Base-by-base conservation (phyloP, 1,140 invertebrate genomes). In the Ostrea denselamellosa region DNA sequence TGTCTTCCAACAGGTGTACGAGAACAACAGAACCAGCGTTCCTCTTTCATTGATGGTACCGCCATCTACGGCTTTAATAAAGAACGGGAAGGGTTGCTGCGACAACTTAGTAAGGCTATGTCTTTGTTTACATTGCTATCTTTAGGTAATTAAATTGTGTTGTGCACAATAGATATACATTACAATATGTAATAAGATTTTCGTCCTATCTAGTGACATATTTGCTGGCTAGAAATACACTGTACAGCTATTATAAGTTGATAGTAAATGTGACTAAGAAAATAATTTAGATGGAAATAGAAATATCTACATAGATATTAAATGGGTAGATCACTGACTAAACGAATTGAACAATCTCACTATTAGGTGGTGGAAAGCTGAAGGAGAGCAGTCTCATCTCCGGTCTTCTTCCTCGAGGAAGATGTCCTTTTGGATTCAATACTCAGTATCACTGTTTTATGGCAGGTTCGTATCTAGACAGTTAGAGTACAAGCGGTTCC, bases 41-140 rank as follows among this genome's bases (percentile, higher is more conserved):
- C 53, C 8, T 85, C 83, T 0, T 85, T 85, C 53, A 85, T 85
- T 19, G 83, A 85, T 44, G 83, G 83, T 19, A 85, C 83, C 2
- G 56, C 56, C 7, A 28, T 85, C 19, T 85, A 85, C 25, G 83
- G 83, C 8, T 85, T 52, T 19, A 34, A 85, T 19, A 44, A 58
- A 12, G 83, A 62, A 28, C n/a, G 53, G 56, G 83, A 85, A 34
- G 8, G 5, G 17, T 8, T 22, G 25, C 83, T 85, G 8, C 51
- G 56, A 58, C 25, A 34, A 10, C 25, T 5, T 14, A 77, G 68
- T 77, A 77, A 28, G 68, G 68, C 68, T 10, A 44, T 1, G 58
- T n/a, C 2, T 62, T 44, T 44, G 34, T 44, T 44, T 44, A 44
- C 34, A 44, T 44, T 1, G 5, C 34, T 1, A 44, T 44, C 34